These are phyloP conservation scores for Plagodis pulveraria DNA, from an alignment of 2,888 invertebrate species.

Conservation along the genomic window DNA sequence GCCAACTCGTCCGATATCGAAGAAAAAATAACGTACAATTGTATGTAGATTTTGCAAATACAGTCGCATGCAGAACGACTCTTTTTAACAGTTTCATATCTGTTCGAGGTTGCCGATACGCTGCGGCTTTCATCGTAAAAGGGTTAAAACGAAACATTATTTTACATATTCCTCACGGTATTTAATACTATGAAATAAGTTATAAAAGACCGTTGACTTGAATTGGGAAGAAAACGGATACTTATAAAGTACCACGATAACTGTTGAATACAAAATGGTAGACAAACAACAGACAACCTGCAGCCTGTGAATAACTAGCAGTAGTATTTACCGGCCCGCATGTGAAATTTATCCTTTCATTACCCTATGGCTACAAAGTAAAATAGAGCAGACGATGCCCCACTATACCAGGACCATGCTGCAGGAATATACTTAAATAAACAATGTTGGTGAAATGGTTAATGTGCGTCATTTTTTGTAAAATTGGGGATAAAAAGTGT, in stretches of 20 bases:
- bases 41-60: slow-evolving; percentile 24
- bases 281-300: slow-evolving; percentile 37
- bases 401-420: slow-evolving; percentile 32
- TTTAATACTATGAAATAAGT: slow-evolving; percentile 23
- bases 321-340: slow-evolving; percentile 51
- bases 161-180: slow-evolving; percentile 28
- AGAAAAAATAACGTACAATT: slow-evolving; percentile 45
- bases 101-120: slow-evolving; percentile 19
- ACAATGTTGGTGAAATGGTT: too few relatives aligned
- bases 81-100: slow-evolving; percentile 33
- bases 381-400: slow-evolving; percentile 16
- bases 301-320: slow-evolving; percentile 30
- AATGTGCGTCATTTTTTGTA: too few relatives aligned
- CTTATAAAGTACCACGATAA: slow-evolving; percentile 7
- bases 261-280: slow-evolving; percentile 30
- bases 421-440: too few relatives aligned
- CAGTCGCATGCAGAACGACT: slow-evolving; percentile 35
- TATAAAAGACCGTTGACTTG: slow-evolving; percentile 25
- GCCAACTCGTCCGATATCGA: slow-evolving; percentile 50
- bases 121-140: slow-evolving; percentile 25
- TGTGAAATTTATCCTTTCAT: slow-evolving; percentile 52
- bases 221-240: slow-evolving; percentile 18
- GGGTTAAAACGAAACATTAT: slow-evolving; percentile 20
- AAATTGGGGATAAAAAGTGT: too few relatives aligned
- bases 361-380: slow-evolving; percentile 41